Evolutionary conservation across 2,113 vertebrate genomes (phyloP).

Genomic region (Eudyptes chrysolophus): DNA sequence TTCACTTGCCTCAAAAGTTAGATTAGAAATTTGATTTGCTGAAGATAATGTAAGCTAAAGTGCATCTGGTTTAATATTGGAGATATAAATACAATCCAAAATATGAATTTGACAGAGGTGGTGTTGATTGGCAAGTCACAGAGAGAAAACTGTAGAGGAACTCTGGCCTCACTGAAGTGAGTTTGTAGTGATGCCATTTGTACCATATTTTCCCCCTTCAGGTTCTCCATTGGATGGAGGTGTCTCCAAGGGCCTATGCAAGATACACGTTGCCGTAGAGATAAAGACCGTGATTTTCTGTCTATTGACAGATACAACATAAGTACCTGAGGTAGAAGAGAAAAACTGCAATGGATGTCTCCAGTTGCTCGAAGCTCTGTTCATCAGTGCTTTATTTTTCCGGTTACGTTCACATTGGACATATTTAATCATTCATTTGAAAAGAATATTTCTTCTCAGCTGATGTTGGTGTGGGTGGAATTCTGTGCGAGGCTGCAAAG

Average conservation of each 20-base stretch:
- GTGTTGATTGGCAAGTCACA: background rate
- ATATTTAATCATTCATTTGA: background rate
- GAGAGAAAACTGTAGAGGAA: background rate
- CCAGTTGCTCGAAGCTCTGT: background rate
- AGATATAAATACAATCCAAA: background rate
- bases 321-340: background rate
- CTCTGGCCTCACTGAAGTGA: background rate
- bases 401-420: background rate
- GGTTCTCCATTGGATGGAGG: background rate
- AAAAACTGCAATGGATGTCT: background rate
- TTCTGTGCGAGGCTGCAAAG: background rate
- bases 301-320: background rate
- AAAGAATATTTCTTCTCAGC: background rate
- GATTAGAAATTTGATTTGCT: background rate
- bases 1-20: background rate
- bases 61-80: background rate
- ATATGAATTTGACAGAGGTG: background rate
- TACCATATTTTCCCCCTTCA: background rate
- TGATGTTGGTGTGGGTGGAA: background rate
- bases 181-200: background rate
- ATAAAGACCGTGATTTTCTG: background rate
- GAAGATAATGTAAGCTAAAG: background rate
- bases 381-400: background rate
- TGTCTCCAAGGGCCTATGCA: background rate
- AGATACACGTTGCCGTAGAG: background rate